phyloP scores from a whole-genome alignment of 2,797 vertebrate genomes.

The Sternarchorhynchus goeldii region DNA sequence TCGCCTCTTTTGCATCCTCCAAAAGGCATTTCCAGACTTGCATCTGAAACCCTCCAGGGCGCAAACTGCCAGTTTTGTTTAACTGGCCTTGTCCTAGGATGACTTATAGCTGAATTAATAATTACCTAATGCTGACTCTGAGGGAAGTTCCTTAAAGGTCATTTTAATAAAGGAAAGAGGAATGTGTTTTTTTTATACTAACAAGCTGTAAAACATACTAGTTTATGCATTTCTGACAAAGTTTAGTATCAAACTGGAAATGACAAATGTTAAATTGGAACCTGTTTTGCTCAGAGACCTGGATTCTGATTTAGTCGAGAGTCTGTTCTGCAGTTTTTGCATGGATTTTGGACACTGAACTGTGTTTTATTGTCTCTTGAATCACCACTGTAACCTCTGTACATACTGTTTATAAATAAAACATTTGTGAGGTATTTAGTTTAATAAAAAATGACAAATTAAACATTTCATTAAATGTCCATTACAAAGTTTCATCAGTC shows the following conservation, averaged over 20 bases:
- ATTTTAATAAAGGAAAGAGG: slow-evolving; percentile 39
- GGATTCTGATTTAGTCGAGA: background rate
- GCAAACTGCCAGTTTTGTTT: slow-evolving; percentile 20
- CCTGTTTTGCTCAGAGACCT: background rate
- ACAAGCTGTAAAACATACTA: background rate
- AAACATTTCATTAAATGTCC: background rate
- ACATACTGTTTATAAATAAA: background rate
- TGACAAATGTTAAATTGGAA: background rate
- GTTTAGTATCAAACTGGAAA: slow-evolving; percentile 1
- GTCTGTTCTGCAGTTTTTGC: background rate
- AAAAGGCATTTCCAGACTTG: slow-evolving; percentile 39
- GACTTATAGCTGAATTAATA: slow-evolving; percentile 34
- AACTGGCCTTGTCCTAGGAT: slow-evolving; percentile 20
- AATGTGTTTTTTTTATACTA: slow-evolving; percentile 12
- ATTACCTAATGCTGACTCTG: slow-evolving; percentile 59
- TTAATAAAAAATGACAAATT: background rate
- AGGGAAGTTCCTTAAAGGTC: slow-evolving; percentile 24
- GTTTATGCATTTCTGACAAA: background rate
- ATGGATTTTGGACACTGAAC: background rate
- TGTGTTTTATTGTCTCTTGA: background rate
- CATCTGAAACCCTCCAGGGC: slow-evolving; percentile 24
- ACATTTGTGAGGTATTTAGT: background rate
- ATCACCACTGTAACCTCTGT: background rate
- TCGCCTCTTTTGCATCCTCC: slow-evolving; percentile 15
- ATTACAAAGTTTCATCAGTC: background rate